These are phyloP conservation scores for Naja naja DNA, from an alignment of 2,113 vertebrate species.

Conservation along the genomic window DNA sequence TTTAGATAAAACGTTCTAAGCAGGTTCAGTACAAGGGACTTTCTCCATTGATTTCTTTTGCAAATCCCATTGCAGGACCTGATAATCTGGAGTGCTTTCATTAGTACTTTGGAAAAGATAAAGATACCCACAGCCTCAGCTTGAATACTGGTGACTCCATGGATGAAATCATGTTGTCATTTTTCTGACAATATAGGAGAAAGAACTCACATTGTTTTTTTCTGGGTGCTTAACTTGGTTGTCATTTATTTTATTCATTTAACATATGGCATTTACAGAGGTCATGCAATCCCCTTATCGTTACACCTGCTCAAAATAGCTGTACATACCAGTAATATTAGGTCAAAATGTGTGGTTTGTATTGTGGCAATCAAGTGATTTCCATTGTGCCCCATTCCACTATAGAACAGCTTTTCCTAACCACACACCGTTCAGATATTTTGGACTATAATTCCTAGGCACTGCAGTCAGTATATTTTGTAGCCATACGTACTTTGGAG, in stretches of 20 bases:
- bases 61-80: background rate
- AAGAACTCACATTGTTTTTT: background rate
- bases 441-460: background rate
- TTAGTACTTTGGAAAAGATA: background rate
- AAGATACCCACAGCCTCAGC: background rate
- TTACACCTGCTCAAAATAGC: background rate
- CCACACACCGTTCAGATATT: background rate
- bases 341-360: background rate
- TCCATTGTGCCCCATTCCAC: background rate
- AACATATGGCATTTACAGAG: background rate
- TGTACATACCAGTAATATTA: background rate
- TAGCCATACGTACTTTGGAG: background rate
- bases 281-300: background rate
- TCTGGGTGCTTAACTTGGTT: background rate
- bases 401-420: background rate
- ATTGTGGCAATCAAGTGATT: background rate
- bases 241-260: background rate
- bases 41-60: background rate
- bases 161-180: background rate
- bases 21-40: background rate
- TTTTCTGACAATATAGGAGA: background rate
- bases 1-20: slow-evolving; percentile 38
- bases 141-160: background rate
- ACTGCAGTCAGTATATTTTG: background rate
- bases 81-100: background rate